These are phyloP conservation scores for Iphiclides podalirius DNA, from an alignment of 2,888 invertebrate genomes.

Conservation along the genomic window DNA sequence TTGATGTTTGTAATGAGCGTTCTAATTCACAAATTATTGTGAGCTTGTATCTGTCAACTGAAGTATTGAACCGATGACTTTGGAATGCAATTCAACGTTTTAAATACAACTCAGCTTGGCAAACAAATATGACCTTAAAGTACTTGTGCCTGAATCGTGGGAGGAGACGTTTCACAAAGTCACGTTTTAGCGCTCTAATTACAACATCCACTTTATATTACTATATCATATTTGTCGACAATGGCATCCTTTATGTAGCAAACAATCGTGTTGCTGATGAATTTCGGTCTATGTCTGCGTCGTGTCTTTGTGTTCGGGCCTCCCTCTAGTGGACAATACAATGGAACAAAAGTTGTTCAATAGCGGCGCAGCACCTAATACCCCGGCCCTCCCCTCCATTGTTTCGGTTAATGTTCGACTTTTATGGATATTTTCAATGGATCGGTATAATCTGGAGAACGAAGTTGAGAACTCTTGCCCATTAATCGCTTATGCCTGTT, in stretches of 20 bases:
- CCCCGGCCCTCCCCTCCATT: slow-evolving; percentile 73
- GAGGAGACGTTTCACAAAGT: slow-evolving; percentile 32
- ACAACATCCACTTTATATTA: slow-evolving; percentile 74
- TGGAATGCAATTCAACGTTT: too few relatives aligned
- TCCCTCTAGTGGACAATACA: slow-evolving; percentile 77
- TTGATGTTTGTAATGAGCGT: too few relatives aligned
- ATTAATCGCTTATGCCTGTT: slow-evolving; percentile 37
- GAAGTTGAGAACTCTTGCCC: slow-evolving; percentile 65
- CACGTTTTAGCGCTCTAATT: slow-evolving; percentile 63
- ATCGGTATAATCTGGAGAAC: slow-evolving; percentile 74
- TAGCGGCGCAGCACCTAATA: slow-evolving; percentile 77
- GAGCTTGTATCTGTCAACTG: too few relatives aligned
- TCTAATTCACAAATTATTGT: too few relatives aligned
- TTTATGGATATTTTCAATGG: slow-evolving; percentile 80
- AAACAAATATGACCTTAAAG: slow-evolving; percentile 11
- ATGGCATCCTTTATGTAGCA: slow-evolving; percentile 78
- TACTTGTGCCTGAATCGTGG: slow-evolving; percentile 5
- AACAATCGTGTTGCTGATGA: slow-evolving; percentile 80
- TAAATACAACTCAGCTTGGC: too few relatives aligned
- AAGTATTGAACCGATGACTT: too few relatives aligned
- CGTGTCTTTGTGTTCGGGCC: slow-evolving; percentile 72
- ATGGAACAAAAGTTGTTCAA: slow-evolving; percentile 80
- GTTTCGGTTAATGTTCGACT: slow-evolving; percentile 80
- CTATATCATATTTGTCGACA: slow-evolving; percentile 79
- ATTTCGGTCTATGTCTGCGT: slow-evolving; percentile 77